phyloP scores from a whole-genome alignment of 2,888 invertebrate species.

The Hirtodrosophila histrioides region DNA sequence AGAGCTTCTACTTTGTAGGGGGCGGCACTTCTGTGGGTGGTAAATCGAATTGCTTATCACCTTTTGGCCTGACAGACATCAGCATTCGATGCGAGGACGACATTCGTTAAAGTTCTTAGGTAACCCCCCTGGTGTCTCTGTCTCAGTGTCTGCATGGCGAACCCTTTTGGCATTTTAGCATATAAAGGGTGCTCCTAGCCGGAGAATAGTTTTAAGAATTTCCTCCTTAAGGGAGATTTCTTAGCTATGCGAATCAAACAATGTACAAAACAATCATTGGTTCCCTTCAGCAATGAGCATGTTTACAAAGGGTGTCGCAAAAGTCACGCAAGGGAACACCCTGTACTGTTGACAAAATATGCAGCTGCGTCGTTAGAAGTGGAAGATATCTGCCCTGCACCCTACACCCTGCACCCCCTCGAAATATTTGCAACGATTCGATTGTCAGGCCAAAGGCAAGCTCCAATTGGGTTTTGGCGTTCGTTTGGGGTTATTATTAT shows the following conservation, averaged over 20 bases:
- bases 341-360: conserved; percentile 70
- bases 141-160: conserved; percentile 31
- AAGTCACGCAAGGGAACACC: neutral
- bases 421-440: conserved; percentile 76
- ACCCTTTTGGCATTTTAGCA: conserved; percentile 53
- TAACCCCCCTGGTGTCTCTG: neutral
- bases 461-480: conserved; percentile 48
- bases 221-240: too few species aligned
- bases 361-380: conserved; percentile 72
- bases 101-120: conserved; percentile 53
- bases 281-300: too few species aligned
- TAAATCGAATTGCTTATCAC: conserved; percentile 68
- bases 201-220: too few species aligned
- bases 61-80: conserved; percentile 57
- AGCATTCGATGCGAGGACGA: conserved; percentile 34
- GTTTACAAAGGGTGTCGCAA: too few species aligned
- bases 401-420: neutral
- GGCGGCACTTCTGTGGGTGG: conserved; percentile 3
- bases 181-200: conserved; percentile 7
- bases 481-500: conserved; percentile 70
- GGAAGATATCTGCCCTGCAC: conserved; percentile 10
- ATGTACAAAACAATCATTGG: too few species aligned
- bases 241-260: too few species aligned
- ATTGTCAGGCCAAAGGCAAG: conserved; percentile 58
- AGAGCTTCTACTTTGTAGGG: conserved; percentile 6